Evolutionary conservation across 2,888 invertebrate species (phyloP), one percentile per base, ranked within the genome.

Genomic region (Limnephilus lunatus): DNA sequence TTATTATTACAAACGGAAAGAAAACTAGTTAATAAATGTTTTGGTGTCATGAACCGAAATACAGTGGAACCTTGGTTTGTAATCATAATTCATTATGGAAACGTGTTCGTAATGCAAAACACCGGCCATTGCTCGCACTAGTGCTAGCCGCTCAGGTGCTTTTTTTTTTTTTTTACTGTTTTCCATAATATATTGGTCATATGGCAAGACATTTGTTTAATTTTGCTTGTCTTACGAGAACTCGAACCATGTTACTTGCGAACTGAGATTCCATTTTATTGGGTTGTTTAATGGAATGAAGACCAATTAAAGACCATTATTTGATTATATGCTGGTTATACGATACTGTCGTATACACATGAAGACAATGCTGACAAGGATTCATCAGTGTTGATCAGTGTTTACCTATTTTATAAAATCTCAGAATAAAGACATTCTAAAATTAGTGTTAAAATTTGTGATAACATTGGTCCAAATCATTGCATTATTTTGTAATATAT

Each of bases 391-490:
- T 31, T 85, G 31, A 32, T 82, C 31, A n/a, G n/a, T n/a, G n/a
- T 82, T 7, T 82, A 15, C 31, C 31, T 9, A 19, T 82, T 82
- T 82, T 82, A 32, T 32, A 82, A 32, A 68, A 68, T 86, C 44
- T 48, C 30, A 30, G 44, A 86, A 44, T 86, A 30, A 86, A 86
- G 86, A 86, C 89, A 89, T 82, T 90, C 82, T 90, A 82, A 90
- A 90, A 82, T 81, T 90, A 82, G 81, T 53, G 31, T 81, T 90
- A 92, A 85, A 92, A 87, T 90, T 92, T 90, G 90, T 92, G 90
- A 92, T 92, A 92, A 87, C 85, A 53, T 92, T 87, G 92, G 92
- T 92, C 92, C 92, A 92, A 90, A 92, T 90, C 89, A 12, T 89
- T 85, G 85, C 89, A 89, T 89, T 89, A 90, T 90, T 92, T 90